These are phyloP conservation scores for Branchipolynoe longqiensis DNA, from an alignment of 2,888 invertebrate genomes.

Conservation along the genomic window DNA sequence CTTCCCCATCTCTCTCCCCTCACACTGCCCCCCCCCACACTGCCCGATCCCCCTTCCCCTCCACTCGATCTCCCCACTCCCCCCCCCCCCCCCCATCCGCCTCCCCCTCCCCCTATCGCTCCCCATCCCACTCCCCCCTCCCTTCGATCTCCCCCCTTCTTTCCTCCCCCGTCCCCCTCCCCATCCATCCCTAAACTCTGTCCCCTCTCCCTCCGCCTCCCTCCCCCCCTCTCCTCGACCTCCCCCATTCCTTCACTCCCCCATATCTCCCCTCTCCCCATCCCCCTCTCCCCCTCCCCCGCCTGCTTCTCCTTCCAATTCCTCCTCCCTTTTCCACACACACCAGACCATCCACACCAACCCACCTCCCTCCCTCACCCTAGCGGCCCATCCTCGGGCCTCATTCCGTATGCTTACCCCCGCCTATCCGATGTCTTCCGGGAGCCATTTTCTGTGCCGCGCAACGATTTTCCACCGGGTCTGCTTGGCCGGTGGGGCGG, in stretches of 20 bases:
- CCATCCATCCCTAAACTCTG: neutral
- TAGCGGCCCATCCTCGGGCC: neutral
- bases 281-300: neutral
- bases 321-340: neutral
- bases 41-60: no score
- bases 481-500: neutral
- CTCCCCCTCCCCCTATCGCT: neutral
- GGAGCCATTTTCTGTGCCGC: conserved; percentile 22
- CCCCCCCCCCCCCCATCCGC: neutral
- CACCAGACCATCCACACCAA: neutral
- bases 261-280: neutral
- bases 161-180: neutral
- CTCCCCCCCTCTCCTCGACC: neutral
- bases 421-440: neutral
- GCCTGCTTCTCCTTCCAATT: neutral
- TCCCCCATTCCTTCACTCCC: neutral
- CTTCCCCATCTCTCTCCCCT: neutral
- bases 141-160: neutral
- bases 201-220: neutral
- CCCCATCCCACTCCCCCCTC: neutral
- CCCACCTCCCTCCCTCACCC: neutral
- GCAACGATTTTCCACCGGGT: conserved; percentile 16
- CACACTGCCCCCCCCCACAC: neutral
- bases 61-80: neutral
- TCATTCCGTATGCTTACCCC: neutral